Conservation (phyloP, 2,113 vertebrate species). For the Poicephalus meyeri region DNA sequence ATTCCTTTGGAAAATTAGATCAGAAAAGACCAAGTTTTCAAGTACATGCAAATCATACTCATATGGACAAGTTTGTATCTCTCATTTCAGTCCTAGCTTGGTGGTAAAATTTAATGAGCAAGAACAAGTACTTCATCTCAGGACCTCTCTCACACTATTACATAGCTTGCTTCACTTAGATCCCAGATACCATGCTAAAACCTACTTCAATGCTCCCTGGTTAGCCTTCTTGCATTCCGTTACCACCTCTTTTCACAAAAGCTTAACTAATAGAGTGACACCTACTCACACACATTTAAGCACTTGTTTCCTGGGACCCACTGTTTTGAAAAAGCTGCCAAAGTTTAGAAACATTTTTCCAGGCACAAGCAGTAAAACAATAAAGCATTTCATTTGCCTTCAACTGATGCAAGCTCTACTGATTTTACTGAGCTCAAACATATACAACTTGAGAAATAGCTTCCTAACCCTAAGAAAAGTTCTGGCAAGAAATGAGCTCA, state of each 20-base stretch:
- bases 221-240: neutral
- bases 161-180: neutral
- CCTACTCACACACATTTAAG: neutral
- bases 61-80: neutral
- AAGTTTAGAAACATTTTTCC: neutral
- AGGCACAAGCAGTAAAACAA: neutral
- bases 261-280: neutral
- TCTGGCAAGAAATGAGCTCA: neutral
- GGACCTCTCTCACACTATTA: neutral
- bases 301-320: neutral
- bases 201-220: neutral
- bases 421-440: neutral
- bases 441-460: neutral
- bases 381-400: neutral
- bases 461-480: neutral
- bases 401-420: neutral
- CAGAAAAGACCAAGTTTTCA: neutral
- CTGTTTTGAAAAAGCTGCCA: neutral
- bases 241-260: neutral
- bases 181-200: neutral
- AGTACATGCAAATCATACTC: neutral
- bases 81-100: neutral
- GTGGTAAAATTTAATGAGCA: neutral
- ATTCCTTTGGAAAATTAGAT: neutral
- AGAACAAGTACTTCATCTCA: neutral